phyloP scores from a whole-genome alignment of 92 coral and sea anemone genomes.

The Umimayanthus kanabou region DNA sequence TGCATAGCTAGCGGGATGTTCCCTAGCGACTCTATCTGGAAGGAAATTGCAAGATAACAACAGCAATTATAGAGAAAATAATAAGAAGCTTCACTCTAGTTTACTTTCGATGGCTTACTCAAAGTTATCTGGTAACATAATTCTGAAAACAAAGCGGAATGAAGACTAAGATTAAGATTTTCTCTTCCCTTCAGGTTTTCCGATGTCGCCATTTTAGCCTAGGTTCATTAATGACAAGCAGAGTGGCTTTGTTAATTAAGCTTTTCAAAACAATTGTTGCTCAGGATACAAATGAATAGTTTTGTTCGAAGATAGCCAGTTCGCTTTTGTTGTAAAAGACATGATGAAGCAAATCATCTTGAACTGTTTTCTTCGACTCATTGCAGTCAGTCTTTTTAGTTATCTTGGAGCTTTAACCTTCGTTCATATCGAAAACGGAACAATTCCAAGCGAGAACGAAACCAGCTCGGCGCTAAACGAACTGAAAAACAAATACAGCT shows the following conservation, averaged over 20 bases:
- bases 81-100: neutral
- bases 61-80: neutral
- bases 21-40: conserved; percentile 2
- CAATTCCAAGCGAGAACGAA: neutral
- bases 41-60: neutral
- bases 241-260: neutral
- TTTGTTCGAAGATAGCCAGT: neutral
- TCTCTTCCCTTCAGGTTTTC: no score
- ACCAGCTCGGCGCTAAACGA: neutral
- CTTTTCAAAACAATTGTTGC: neutral
- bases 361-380: neutral
- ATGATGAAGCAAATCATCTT: conserved; percentile 14
- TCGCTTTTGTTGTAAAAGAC: neutral
- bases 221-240: neutral
- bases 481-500: conserved; percentile 11
- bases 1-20: neutral
- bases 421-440: conserved; percentile 1
- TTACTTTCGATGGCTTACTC: neutral
- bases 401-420: conserved; percentile 12
- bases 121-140: neutral
- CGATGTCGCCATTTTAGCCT: no score
- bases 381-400: neutral
- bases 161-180: no score
- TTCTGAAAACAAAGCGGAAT: neutral
- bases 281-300: neutral